Evolutionary conservation across 2,888 invertebrate species (phyloP).

Genomic region (Platynereis dumerilii): DNA sequence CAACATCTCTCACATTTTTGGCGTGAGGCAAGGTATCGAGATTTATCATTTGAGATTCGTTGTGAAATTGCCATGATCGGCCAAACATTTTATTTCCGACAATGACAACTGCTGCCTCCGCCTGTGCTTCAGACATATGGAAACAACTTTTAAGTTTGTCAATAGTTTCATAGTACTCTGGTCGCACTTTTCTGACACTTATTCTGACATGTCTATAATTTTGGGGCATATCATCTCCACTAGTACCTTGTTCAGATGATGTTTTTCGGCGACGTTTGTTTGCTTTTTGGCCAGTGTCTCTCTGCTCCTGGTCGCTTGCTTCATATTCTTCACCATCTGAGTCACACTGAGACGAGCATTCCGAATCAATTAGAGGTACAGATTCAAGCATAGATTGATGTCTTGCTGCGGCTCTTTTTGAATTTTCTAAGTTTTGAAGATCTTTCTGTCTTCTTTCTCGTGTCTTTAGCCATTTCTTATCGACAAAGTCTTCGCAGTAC

Average conservation of each 20-base stretch:
- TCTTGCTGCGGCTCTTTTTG: too few species aligned
- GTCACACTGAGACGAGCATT: too few species aligned
- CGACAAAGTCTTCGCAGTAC: conserved; percentile 10
- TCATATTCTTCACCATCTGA: too few species aligned
- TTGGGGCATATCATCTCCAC: too few species aligned
- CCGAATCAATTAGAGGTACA: too few species aligned
- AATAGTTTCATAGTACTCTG: conserved; percentile 17
- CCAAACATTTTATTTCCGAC: conserved; percentile 17
- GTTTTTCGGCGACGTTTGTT: too few species aligned
- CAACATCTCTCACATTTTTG: not conserved
- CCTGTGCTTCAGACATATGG: conserved; percentile 10
- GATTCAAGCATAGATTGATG: too few species aligned
- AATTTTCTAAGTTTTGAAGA: not conserved
- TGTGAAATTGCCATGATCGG: conserved; percentile 2
- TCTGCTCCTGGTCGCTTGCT: too few species aligned
- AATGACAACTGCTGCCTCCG: conserved; percentile 9
- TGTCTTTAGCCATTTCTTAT: conserved; percentile 9
- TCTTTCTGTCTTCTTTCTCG: conserved; percentile 4
- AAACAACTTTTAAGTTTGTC: conserved; percentile 12
- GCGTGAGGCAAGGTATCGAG: too few species aligned
- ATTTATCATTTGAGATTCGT: too few species aligned
- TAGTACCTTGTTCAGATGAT: too few species aligned
- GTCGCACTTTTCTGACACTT: conserved; percentile 8
- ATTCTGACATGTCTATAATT: not conserved
- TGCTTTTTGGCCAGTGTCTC: too few species aligned